These are phyloP conservation scores for Calyptommatus sinebrachiatus DNA, from an alignment of 2,113 vertebrate genomes.

Conservation along the genomic window DNA sequence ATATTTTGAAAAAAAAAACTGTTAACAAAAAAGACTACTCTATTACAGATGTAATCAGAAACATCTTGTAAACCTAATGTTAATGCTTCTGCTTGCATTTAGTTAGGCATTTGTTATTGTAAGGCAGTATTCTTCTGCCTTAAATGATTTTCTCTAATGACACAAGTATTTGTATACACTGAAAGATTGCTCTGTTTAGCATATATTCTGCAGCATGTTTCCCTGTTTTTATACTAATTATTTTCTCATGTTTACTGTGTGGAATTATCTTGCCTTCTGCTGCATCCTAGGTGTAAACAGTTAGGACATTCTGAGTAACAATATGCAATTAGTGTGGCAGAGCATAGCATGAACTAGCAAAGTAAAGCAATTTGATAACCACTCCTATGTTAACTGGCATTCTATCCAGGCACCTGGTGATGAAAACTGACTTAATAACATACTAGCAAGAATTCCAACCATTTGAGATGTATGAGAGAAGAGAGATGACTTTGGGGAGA, in stretches of 20 bases:
- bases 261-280: constrained; percentile 40
- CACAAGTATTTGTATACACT: constrained; percentile 49
- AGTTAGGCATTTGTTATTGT: constrained; percentile 27
- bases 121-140: constrained; percentile 32
- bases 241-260: constrained; percentile 45
- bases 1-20: too few relatives aligned
- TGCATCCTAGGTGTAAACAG: constrained; percentile 30
- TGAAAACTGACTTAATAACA: too few relatives aligned
- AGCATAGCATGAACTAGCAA: neutral
- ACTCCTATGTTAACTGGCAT: neutral
- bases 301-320: constrained; percentile 20
- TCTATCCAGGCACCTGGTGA: too few relatives aligned
- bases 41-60: neutral
- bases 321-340: neutral
- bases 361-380: neutral
- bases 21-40: neutral
- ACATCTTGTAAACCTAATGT: constrained; percentile 41
- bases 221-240: constrained; percentile 50
- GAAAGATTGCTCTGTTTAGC: constrained; percentile 59
- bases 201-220: constrained; percentile 47
- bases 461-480: too few relatives aligned
- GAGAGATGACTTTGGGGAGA: neutral
- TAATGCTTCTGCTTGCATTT: constrained; percentile 25
- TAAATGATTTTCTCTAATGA: constrained; percentile 55
- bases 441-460: too few relatives aligned